A percentile compares a stretch with the other conserved stretches of the same genome.
Conservation (phyloP, 2,888 invertebrate genomes). For the Pristionchus arcanus region DNA sequence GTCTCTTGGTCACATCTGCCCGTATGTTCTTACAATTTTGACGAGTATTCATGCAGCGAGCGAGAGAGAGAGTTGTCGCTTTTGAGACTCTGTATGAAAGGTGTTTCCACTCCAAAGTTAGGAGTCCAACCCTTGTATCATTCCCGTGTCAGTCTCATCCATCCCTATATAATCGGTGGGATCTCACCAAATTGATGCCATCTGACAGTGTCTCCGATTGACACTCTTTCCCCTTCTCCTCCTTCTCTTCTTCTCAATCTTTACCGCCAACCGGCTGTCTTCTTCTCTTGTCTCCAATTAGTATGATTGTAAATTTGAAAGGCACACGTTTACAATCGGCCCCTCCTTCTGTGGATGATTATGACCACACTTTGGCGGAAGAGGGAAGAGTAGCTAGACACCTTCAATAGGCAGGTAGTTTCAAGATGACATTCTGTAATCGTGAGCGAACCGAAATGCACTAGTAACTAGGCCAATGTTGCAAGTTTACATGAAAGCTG, state of each 20-base stretch:
- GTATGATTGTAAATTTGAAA: conserved; percentile 36
- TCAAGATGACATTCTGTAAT: not conserved
- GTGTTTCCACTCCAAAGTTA: not conserved
- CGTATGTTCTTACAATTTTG: not conserved
- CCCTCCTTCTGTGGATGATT: not conserved
- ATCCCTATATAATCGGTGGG: not conserved
- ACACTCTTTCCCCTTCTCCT: not conserved
- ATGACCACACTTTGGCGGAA: not conserved
- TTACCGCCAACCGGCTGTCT: conserved; percentile 17
- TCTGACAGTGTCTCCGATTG: not conserved
- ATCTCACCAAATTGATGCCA: not conserved
- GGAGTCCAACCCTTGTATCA: not conserved
- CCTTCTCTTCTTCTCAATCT: conserved; percentile 19
- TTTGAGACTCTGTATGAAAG: not conserved
- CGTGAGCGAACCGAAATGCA: not conserved
- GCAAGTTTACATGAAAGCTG: no score
- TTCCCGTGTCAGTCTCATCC: not conserved
- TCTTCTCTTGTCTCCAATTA: conserved; percentile 20
- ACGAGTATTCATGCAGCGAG: not conserved
- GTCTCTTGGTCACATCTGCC: not conserved
- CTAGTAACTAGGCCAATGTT: not conserved
- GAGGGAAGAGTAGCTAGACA: not conserved
- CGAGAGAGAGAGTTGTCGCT: no score
- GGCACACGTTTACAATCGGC: conserved; percentile 30
- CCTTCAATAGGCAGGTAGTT: not conserved